Percentiles rank a stretch among this genome's conserved stretches.
Conservation (phyloP, 2,113 vertebrate genomes). For the Atherinomorus stipes region DNA sequence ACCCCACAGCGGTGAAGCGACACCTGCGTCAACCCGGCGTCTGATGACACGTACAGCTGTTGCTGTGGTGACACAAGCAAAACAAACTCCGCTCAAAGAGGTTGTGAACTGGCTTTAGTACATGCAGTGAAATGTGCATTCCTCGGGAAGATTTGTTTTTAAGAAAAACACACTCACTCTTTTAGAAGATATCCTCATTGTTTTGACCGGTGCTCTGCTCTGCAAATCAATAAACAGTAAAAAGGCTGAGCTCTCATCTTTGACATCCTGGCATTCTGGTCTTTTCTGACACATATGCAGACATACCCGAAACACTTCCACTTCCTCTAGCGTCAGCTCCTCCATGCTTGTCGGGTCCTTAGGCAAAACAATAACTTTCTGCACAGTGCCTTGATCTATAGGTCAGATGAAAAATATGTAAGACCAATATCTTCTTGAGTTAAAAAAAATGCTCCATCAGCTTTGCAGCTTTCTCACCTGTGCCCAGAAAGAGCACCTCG, state of each 20-base stretch:
- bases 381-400: slow-evolving; percentile 86
- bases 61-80: slow-evolving; percentile 76
- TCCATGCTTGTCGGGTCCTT: slow-evolving; percentile 84
- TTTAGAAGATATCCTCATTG: slow-evolving; percentile 88
- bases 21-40: slow-evolving; percentile 87
- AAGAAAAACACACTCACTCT: slow-evolving; percentile 73
- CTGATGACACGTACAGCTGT: slow-evolving; percentile 89
- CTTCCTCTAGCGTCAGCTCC: slow-evolving; percentile 87
- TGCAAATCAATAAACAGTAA: slow-evolving; percentile 51
- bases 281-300: background rate
- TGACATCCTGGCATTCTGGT: background rate
- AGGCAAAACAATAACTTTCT: slow-evolving; percentile 88
- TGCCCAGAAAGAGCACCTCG: slow-evolving; percentile 88
- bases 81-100: slow-evolving; percentile 1
- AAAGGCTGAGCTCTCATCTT: background rate
- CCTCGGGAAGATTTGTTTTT: background rate
- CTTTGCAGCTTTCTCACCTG: slow-evolving; percentile 74
- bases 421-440: background rate
- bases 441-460: background rate
- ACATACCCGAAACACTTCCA: slow-evolving; percentile 87
- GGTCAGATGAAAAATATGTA: background rate
- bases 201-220: slow-evolving; percentile 84
- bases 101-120: background rate
- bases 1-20: slow-evolving; percentile 86
- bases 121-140: background rate